These are phyloP conservation scores for Montipora capricornis DNA, from an alignment of 64 coral and sea anemone genomes.

Conservation along the genomic window DNA sequence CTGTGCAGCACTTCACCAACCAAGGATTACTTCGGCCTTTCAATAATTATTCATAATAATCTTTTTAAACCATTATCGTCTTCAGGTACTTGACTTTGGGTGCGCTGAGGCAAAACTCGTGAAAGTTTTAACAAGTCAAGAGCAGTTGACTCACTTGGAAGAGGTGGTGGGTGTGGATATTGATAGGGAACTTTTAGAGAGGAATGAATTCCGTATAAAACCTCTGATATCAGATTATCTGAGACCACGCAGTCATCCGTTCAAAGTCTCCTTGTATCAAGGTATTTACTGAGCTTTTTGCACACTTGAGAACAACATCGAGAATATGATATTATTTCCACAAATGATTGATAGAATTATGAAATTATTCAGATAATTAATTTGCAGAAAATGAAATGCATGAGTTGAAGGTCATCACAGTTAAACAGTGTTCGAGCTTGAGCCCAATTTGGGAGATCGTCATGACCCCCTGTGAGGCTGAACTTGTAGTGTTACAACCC, in stretches of 20 bases:
- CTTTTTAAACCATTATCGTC: not conserved
- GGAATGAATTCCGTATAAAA: constrained; percentile 63
- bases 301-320: not conserved
- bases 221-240: constrained; percentile 84
- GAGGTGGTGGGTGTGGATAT: constrained; percentile 89
- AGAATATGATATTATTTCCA: no score
- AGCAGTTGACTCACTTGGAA: constrained; percentile 64
- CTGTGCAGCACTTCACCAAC: no score
- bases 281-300: constrained; percentile 18
- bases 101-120: constrained; percentile 96
- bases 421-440: no score
- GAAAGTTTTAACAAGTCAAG: constrained; percentile 76
- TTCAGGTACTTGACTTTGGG: constrained; percentile 94
- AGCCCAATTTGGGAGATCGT: no score
- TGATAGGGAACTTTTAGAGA: constrained; percentile 75
- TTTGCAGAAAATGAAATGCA: no score
- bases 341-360: no score
- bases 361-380: no score
- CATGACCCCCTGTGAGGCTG: no score
- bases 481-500: no score
- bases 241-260: constrained; percentile 75
- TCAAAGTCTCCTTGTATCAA: constrained; percentile 94
- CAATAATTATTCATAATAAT: no score
- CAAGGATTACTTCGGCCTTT: no score
- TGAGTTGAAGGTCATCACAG: no score